Percentiles rank a stretch among this genome's conserved stretches.
Evolutionary conservation across 2,797 vertebrate species (phyloP).

Genomic region (Acrossocheilus fasciatus): DNA sequence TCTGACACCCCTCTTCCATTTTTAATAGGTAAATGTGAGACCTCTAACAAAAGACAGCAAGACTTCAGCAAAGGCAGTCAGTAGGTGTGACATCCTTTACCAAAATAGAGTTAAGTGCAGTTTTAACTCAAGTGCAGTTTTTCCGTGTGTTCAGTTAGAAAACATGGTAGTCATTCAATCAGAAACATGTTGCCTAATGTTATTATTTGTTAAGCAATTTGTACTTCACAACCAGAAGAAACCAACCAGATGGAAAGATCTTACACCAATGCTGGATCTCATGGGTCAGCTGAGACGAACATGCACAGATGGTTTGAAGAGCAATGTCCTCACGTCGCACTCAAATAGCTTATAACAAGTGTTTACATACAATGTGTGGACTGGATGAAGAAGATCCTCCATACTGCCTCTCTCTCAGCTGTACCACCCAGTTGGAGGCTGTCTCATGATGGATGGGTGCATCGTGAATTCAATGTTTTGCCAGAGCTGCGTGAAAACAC

Average conservation of each 20-base stretch:
- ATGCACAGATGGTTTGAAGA: constrained; percentile 43
- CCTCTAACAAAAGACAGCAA: constrained; percentile 2
- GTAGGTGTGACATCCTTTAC: not conserved
- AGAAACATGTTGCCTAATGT: constrained; percentile 21
- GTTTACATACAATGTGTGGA: constrained; percentile 32
- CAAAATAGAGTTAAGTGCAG: not conserved
- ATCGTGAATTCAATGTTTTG: constrained; percentile 55
- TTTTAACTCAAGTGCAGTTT: not conserved
- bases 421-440: constrained; percentile 32
- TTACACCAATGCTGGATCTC: constrained; percentile 16
- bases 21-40: constrained; percentile 24
- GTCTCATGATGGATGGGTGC: constrained; percentile 65
- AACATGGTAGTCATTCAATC: not conserved
- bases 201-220: constrained; percentile 29
- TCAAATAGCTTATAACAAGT: constrained; percentile 31
- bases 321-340: not conserved
- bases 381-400: constrained; percentile 34
- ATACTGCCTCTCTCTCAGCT: not conserved
- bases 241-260: constrained; percentile 7
- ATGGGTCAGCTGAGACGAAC: constrained; percentile 7
- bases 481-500: constrained; percentile 58
- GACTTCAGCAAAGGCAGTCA: not conserved
- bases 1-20: constrained; percentile 15
- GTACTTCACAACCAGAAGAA: constrained; percentile 13
- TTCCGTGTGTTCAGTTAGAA: not conserved